Conservation (phyloP, 2,113 vertebrate species). For the Campylomormyrus numenius region DNA sequence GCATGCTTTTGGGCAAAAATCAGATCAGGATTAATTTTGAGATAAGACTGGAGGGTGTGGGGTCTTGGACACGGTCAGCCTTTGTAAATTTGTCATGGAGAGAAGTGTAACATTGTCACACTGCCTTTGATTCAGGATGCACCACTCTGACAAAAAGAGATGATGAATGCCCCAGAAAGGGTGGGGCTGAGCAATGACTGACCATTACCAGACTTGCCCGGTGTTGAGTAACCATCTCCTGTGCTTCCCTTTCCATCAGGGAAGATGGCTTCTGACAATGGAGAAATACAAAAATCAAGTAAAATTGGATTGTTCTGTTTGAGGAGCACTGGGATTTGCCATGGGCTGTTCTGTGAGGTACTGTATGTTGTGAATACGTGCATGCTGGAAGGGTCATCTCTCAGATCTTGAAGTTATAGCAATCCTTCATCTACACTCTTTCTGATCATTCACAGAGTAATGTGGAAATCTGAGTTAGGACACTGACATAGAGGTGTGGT, state of each 20-base stretch:
- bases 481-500: background rate
- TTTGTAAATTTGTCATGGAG: conserved; percentile 15
- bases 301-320: background rate
- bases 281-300: background rate
- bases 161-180: conserved; percentile 30
- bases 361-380: background rate
- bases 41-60: background rate
- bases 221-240: conserved; percentile 27
- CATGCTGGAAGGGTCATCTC: background rate
- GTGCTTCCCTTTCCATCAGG: conserved; percentile 16
- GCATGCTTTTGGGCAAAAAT: background rate
- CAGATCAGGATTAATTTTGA: background rate
- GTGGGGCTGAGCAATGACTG: conserved; percentile 1
- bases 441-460: background rate
- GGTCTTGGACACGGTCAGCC: background rate
- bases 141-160: conserved; percentile 49
- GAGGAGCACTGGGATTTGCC: background rate
- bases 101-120: conserved; percentile 39
- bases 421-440: background rate
- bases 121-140: conserved; percentile 36
- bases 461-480: background rate
- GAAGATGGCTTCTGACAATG: background rate
- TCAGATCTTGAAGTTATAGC: background rate
- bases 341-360: background rate
- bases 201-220: conserved; percentile 21